Evolutionary conservation across 23 tunicate species (phyloP).

Genomic region (Phallusia fumigata): DNA sequence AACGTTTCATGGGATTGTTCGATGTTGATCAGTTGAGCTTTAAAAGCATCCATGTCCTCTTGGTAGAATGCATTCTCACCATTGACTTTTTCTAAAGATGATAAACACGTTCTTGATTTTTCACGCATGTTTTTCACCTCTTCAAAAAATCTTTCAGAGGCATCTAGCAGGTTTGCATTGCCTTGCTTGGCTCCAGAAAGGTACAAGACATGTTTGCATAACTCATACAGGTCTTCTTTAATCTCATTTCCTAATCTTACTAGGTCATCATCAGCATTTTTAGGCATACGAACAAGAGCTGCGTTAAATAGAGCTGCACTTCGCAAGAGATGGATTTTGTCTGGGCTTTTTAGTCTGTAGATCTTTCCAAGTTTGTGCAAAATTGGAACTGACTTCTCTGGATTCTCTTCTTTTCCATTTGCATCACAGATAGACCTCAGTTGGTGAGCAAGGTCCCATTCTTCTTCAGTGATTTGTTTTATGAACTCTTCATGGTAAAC

Average conservation of each 20-base stretch:
- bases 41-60: background rate
- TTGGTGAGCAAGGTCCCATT: background rate
- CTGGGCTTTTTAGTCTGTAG: constrained; percentile 21
- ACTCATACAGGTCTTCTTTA: constrained; percentile 11
- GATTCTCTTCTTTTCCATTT: constrained; percentile 1
- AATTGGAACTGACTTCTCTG: constrained; percentile 9
- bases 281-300: constrained; percentile 18
- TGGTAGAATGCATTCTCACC: background rate
- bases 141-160: background rate
- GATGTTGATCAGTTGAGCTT: background rate
- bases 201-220: constrained; percentile 4
- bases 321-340: constrained; percentile 16
- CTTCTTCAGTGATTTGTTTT: background rate
- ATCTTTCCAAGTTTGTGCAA: constrained; percentile 24
- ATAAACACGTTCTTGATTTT: background rate
- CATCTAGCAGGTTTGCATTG: background rate
- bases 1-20: background rate
- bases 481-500: background rate
- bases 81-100: background rate
- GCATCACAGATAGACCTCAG: constrained; percentile 7
- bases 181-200: background rate
- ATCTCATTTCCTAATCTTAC: too few relatives aligned
- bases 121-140: constrained; percentile 7
- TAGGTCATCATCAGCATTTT: background rate
- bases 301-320: constrained; percentile 33